Base-by-base conservation (phyloP, 1,140 invertebrate species). In the Ceratina japonica region DNA sequence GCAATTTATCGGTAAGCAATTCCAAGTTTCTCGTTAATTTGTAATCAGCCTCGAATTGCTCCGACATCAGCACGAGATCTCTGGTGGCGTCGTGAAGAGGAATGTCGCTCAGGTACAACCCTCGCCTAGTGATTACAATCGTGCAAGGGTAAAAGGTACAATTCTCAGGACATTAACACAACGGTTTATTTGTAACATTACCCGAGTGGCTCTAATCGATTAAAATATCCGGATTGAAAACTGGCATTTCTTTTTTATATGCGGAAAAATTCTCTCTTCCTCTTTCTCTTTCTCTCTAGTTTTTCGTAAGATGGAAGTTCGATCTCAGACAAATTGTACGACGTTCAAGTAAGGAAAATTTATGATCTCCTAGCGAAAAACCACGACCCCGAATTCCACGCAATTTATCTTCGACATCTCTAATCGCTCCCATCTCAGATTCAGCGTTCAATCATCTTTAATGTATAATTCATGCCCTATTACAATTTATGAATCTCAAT, bases 1-100 rank as follows among this genome's bases (percentile, higher is more conserved):
- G 98, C 69, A 99, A 93, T 91, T 99, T 98, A 90, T 99, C 98
- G 3, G 98, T 99, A 7, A 99, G 94, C 69, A 99, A 95, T 92
- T 99, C 98, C 83, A 99, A 93, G 92, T 99, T 98, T 91, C 97
- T 96, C 1, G 98, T 99, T 77, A 99, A 93, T 91, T 99, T 98
- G 92, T 99, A 99, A 91, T 99, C 98, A 0, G 98, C 98, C 92
- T 99, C 98, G 90, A 99, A 99, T 91, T 99, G 98, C 91, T 99
- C 98, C 10, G 98, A 99, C 93, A 99, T 96, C 51, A 99, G 94
- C 15, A 99, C 98, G 81, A 99, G 93, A 93, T 99, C 98, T 83
- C 98, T 94, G 1, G 98, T 99, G 0, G 98, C 97, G 91, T 99
- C 98, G 90, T 99, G 98, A 12, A 99, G 93, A 4, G 98, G 98